Evolutionary conservation across 1,140 invertebrate genomes (phyloP), one percentile per base, ranked within the genome.

Genomic region (Drosophila pectinifera): DNA sequence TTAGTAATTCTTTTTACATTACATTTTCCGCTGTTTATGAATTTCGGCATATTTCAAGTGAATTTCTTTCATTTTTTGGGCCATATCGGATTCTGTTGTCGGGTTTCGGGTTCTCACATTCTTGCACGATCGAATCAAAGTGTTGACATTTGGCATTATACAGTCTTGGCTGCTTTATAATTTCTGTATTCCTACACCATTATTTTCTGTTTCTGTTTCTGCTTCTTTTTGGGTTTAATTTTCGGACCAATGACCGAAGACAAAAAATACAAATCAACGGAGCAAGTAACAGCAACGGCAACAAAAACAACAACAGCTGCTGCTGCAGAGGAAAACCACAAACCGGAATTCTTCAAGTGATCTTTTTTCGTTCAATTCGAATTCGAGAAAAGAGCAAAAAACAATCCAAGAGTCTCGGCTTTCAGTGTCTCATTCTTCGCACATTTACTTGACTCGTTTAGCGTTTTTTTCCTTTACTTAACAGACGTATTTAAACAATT

Each of bases 341-440:
- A 85, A 89, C 84, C 84, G 84, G 84, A 89, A 89, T 89, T 89
- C 84, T 89, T 78, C 85, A 90, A 84, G 84, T 89, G 85, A 89
- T 89, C 84, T 53, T 51, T 38, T 31, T 18, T 49, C 16, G 68
- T 74, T 77, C 72, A 83, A 83, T 88, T 74, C 72, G 63, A 83
- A 80, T 89, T 74, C 61, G 51, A 69, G 61, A 26, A 65, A 55
- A 78, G 55, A 81, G 70, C 61, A 82, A 88, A 53, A 51, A 51
- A 14, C 18, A 34, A 76, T 62, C 43, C 58, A 28, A 42, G 59
- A 61, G 55, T 53, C 61, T 4, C 26, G 34, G 63, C 59, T 72
- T 39, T 41, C 39, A 42, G 65, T 58, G 38, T 55, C 57, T 61
- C 41, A 43, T 62, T 73, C 57, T 68, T 70, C 42, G 51, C 59